These are phyloP conservation scores for Tipula helvola DNA, from an alignment of 2,888 invertebrate species.

Conservation along the genomic window DNA sequence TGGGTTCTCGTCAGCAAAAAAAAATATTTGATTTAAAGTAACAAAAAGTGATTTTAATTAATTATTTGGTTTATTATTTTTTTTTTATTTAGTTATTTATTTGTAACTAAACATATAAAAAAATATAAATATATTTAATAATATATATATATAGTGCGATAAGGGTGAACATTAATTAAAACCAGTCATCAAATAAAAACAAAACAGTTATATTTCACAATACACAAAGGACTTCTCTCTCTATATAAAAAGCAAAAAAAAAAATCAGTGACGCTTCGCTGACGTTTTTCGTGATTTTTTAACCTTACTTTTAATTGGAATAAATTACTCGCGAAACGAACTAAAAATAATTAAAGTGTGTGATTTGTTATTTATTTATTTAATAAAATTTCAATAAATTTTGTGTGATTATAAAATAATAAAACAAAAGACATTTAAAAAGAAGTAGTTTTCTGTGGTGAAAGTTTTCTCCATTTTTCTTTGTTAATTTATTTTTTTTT, in stretches of 20 bases:
- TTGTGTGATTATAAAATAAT: background rate
- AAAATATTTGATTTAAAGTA: background rate
- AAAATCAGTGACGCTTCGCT: slow-evolving; percentile 6
- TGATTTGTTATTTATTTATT: background rate
- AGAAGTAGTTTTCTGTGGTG: background rate
- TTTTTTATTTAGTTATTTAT: slow-evolving; percentile 5
- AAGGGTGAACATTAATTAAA: background rate
- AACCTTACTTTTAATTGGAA: slow-evolving; percentile 9
- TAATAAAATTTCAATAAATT: background rate
- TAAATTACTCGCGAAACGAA: background rate
- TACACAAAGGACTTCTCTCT: slow-evolving; percentile 5
- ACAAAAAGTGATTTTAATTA: slow-evolving; percentile 8
- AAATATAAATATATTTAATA: background rate
- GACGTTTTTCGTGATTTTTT: slow-evolving; percentile 6
- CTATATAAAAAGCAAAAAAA: background rate
- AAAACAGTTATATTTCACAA: background rate
- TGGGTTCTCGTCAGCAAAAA: slow-evolving; percentile 10
- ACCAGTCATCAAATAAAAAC: background rate
- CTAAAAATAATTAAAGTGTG: slow-evolving; percentile 4
- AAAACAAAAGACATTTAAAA: background rate
- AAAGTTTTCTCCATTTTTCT: slow-evolving; percentile 8
- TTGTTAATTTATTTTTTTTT: slow-evolving; percentile 6
- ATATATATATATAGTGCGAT: background rate
- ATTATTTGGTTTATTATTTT: slow-evolving; percentile 4
- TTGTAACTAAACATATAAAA: background rate